Conservation (phyloP, 2,113 vertebrate genomes). For the Willisornis vidua region DNA sequence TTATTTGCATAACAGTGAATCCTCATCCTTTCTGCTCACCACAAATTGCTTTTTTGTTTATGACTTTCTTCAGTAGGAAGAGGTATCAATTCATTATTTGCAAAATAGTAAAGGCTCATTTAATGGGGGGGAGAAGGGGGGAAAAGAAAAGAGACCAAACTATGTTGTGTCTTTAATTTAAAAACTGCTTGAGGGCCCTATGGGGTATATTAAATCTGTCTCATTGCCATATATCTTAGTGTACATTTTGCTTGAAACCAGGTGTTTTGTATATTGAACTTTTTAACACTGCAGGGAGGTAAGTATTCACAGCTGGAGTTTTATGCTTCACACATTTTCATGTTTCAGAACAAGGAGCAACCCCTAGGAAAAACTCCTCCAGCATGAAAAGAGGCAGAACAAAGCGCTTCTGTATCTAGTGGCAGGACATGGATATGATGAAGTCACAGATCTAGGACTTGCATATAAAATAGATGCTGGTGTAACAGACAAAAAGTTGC, state of each 20-base stretch:
- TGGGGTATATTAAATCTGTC: constrained; percentile 85
- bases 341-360: constrained; percentile 81
- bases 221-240: constrained; percentile 80
- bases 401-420: constrained; percentile 76
- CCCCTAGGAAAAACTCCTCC: constrained; percentile 68
- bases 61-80: not conserved
- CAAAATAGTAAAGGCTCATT: constrained; percentile 63
- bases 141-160: not conserved
- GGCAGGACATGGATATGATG: constrained; percentile 68
- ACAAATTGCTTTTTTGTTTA: too few relatives aligned
- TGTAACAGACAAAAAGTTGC: constrained; percentile 59
- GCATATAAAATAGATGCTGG: constrained; percentile 74
- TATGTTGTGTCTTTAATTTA: constrained; percentile 79
- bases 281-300: constrained; percentile 84
- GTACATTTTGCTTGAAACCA: constrained; percentile 83
- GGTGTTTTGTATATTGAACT: constrained; percentile 87
- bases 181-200: constrained; percentile 76
- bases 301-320: constrained; percentile 88
- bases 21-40: too few relatives aligned
- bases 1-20: too few relatives aligned
- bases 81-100: constrained; percentile 71
- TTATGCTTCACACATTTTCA: constrained; percentile 87
- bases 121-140: not conserved
- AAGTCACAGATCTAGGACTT: constrained; percentile 66
- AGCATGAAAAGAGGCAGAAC: constrained; percentile 72